These are phyloP conservation scores for Mythimna ferrago DNA, from an alignment of 2,888 invertebrate species.

Conservation along the genomic window DNA sequence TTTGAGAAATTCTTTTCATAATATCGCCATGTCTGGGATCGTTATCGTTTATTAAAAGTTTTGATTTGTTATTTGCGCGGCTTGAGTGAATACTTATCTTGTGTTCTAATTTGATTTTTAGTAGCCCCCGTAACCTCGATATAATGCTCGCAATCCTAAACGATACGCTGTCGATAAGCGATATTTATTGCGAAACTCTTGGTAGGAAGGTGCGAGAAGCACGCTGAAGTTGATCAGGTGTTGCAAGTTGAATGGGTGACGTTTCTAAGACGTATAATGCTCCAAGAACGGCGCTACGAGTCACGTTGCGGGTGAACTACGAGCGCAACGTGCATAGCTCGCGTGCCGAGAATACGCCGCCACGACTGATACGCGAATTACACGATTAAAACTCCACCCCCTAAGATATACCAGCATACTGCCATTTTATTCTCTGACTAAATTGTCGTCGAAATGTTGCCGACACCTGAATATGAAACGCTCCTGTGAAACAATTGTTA, in stretches of 20 bases:
- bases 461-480: constrained; percentile 66
- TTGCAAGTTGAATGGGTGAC: constrained; percentile 47
- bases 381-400: constrained; percentile 26
- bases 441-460: constrained; percentile 60
- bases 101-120: constrained; percentile 14
- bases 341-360: constrained; percentile 52
- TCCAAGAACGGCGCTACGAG: constrained; percentile 39
- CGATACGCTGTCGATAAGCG: constrained; percentile 19
- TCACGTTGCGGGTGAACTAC: constrained; percentile 50
- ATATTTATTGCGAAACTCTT: constrained; percentile 31
- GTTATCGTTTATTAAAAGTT: constrained; percentile 33
- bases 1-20: constrained; percentile 33
- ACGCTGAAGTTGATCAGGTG: constrained; percentile 48
- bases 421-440: constrained; percentile 4
- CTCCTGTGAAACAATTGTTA: constrained; percentile 70
- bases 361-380: constrained; percentile 50
- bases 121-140: neutral
- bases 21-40: constrained; percentile 22
- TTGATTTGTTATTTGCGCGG: constrained; percentile 10
- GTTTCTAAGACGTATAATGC: constrained; percentile 48
- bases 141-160: constrained; percentile 10
- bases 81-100: constrained; percentile 22
- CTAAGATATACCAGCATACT: constrained; percentile 14
- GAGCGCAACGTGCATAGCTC: constrained; percentile 49
- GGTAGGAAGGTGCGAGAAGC: constrained; percentile 17